Evolutionary conservation across 1,140 invertebrate genomes (phyloP).

Genomic region (Neodiprion lecontei): DNA sequence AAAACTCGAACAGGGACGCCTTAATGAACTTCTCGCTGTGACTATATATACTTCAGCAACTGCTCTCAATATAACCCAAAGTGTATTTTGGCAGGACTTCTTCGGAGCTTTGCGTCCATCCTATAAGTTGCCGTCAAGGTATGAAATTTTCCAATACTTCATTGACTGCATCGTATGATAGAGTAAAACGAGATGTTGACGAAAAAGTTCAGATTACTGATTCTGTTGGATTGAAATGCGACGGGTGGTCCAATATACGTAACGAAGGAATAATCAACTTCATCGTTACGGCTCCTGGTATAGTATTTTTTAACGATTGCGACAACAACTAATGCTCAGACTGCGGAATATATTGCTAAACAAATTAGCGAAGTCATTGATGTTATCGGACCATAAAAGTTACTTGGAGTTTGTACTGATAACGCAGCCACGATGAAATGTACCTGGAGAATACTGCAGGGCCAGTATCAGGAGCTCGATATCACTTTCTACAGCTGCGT

Average conservation of each 20-base stretch:
- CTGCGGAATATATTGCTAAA: too few species aligned
- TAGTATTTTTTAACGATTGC: slow-evolving; percentile 28
- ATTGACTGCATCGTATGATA: too few species aligned
- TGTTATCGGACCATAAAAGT: too few species aligned
- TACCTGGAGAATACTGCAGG: slow-evolving; percentile 26
- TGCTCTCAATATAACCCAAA: slow-evolving; percentile 12
- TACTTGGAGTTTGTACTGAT: slow-evolving; percentile 22
- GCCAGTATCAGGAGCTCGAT: slow-evolving; percentile 20
- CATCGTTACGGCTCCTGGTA: slow-evolving; percentile 32
- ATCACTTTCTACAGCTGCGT: slow-evolving; percentile 23
- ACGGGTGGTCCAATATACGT: slow-evolving; percentile 44
- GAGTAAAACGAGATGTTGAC: too few species aligned
- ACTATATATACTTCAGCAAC: slow-evolving; percentile 20
- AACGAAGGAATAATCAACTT: slow-evolving; percentile 37
- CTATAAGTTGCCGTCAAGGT: too few species aligned
- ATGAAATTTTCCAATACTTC: too few species aligned
- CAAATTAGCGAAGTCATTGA: too few species aligned
- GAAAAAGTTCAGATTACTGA: neutral
- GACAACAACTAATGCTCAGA: too few species aligned
- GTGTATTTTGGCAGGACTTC: slow-evolving; percentile 5
- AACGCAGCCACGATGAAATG: slow-evolving; percentile 34
- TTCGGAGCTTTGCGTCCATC: too few species aligned
- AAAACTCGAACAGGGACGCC: slow-evolving; percentile 6
- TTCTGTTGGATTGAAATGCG: slow-evolving; percentile 37
- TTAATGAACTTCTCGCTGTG: slow-evolving; percentile 13